Evolutionary conservation across 2,888 invertebrate species (phyloP).

Genomic region (Plebejus argus): DNA sequence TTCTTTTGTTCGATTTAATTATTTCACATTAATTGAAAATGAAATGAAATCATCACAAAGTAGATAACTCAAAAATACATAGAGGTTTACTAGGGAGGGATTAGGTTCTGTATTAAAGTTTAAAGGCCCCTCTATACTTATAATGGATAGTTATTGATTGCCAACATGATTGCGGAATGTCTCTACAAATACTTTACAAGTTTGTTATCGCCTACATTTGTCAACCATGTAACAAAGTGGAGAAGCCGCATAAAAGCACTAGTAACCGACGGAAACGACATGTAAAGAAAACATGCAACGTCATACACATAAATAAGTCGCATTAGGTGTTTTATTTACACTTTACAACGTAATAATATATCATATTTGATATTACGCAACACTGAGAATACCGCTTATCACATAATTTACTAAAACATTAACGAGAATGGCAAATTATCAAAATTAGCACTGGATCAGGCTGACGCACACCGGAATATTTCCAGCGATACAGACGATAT

Average conservation of each 20-base stretch:
- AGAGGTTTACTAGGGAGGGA: not conserved
- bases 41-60: not conserved
- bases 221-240: not conserved
- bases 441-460: not conserved
- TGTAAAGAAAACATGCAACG: not conserved
- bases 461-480: slow-evolving; percentile 4
- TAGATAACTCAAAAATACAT: not conserved
- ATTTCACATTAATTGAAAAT: not conserved
- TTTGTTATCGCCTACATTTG: not conserved
- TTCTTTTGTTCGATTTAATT: not conserved
- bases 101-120: not conserved
- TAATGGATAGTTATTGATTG: not conserved
- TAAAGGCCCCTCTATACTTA: not conserved
- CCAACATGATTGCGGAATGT: not conserved
- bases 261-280: not conserved
- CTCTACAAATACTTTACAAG: not conserved
- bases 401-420: slow-evolving; percentile 25
- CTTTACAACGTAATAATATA: not conserved
- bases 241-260: not conserved
- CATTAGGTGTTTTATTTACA: not conserved
- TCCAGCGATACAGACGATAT: not conserved
- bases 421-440: not conserved
- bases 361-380: slow-evolving; percentile 18
- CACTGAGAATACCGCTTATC: slow-evolving; percentile 13
- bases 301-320: not conserved